Conservation (phyloP, 2,888 invertebrate species). For the Pollenia amentaria region DNA sequence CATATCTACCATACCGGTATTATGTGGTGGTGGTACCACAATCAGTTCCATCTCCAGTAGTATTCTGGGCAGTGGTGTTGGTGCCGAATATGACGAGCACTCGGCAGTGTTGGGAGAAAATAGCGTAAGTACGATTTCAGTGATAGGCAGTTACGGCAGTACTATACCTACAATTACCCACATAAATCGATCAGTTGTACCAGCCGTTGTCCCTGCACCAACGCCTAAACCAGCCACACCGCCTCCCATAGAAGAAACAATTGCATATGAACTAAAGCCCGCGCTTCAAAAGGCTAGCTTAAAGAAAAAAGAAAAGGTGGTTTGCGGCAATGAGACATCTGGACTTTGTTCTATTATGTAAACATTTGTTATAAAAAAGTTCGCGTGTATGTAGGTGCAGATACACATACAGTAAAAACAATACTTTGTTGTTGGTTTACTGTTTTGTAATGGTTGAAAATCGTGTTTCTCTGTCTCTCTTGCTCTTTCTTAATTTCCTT, state of each 20-base stretch:
- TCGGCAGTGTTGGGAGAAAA: conserved; percentile 57
- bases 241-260: conserved; percentile 77
- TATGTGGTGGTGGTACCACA: conserved; percentile 82
- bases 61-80: conserved; percentile 60
- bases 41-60: conserved; percentile 65
- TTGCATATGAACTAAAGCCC: conserved; percentile 87
- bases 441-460: conserved; percentile 20
- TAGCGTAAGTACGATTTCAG: conserved; percentile 81
- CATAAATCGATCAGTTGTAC: conserved; percentile 56
- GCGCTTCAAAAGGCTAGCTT: conserved; percentile 88
- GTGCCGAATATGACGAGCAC: conserved; percentile 44
- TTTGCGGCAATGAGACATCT: conserved; percentile 92
- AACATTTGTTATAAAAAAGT: conserved; percentile 73
- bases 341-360: conserved; percentile 95
- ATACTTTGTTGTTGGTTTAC: conserved; percentile 1
- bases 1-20: conserved; percentile 83
- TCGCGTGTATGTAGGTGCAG: conserved; percentile 8
- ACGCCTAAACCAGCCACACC: conserved; percentile 64
- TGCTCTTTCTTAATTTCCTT: conserved; percentile 16
- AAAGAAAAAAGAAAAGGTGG: conserved; percentile 89
- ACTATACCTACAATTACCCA: conserved; percentile 70
- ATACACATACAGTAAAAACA: neutral
- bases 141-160: conserved; percentile 81
- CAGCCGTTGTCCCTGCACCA: conserved; percentile 39
- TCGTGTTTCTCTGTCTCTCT: neutral